Percentiles rank a stretch among this genome's conserved stretches.
Evolutionary conservation across 92 coral and sea anemone genomes (phyloP).

Genomic region (Umimayanthus chanpuru): DNA sequence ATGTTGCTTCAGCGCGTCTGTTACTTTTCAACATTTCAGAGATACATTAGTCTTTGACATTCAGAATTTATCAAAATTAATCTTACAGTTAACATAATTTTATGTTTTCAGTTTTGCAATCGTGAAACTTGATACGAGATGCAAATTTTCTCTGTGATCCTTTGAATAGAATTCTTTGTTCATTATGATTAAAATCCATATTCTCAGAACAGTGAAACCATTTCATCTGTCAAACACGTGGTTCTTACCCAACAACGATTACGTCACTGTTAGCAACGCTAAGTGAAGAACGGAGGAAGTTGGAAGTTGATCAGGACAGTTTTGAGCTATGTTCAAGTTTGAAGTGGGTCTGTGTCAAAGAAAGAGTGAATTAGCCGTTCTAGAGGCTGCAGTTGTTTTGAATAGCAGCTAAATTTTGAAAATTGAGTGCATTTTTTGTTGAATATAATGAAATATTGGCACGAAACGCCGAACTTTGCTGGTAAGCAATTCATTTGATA

Average conservation of each 20-base stretch:
- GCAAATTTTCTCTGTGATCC: background rate
- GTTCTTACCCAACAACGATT: slow-evolving; percentile 69
- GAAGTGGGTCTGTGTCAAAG: slow-evolving; percentile 19
- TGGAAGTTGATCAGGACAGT: slow-evolving; percentile 69
- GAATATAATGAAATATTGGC: slow-evolving; percentile 76
- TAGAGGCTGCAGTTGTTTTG: slow-evolving; percentile 3
- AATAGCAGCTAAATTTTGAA: slow-evolving; percentile 22
- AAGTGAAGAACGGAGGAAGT: slow-evolving; percentile 63
- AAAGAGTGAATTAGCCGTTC: background rate
- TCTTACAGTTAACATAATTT: background rate
- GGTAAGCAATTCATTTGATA: slow-evolving; percentile 76
- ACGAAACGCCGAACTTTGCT: slow-evolving; percentile 74
- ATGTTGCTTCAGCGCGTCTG: background rate
- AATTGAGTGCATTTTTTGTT: background rate
- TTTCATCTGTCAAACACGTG: slow-evolving; percentile 89
- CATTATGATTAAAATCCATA: slow-evolving; percentile 38
- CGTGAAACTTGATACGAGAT: background rate
- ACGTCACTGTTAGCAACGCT: slow-evolving; percentile 82
- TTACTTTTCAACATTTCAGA: background rate
- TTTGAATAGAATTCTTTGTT: background rate
- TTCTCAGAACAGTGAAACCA: slow-evolving; percentile 57
- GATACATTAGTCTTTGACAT: background rate
- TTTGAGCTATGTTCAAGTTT: slow-evolving; percentile 26
- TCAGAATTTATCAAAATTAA: background rate
- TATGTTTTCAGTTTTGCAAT: background rate